These are phyloP conservation scores for Operophtera brumata DNA, from an alignment of 2,888 invertebrate species.

Conservation along the genomic window DNA sequence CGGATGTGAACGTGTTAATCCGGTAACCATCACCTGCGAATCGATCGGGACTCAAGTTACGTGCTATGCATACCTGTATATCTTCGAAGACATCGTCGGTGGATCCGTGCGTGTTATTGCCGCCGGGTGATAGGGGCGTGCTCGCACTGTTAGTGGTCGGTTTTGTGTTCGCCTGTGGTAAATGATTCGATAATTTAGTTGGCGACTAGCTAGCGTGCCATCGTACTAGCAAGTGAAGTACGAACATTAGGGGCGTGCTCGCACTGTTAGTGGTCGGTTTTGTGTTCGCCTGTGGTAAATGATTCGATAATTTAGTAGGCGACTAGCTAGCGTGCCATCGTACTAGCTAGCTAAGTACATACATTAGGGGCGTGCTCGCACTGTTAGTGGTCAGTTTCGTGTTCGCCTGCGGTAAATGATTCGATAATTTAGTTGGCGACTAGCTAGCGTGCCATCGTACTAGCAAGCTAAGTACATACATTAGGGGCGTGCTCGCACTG, in stretches of 20 bases:
- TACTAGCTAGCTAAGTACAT: conserved; percentile 36
- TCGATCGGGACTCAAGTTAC: conserved; percentile 35
- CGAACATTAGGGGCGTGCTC: conserved; percentile 69
- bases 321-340: conserved; percentile 14
- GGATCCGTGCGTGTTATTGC: conserved; percentile 69
- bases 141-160: conserved; percentile 70
- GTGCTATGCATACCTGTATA: conserved; percentile 64
- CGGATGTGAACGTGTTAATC: conserved; percentile 78
- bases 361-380: conserved; percentile 70
- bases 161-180: conserved; percentile 63
- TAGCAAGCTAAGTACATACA: no score
- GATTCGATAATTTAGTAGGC: conserved; percentile 32
- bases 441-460: no score
- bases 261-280: conserved; percentile 72
- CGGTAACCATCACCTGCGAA: conserved; percentile 69
- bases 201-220: conserved; percentile 18
- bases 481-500: conserved; percentile 72
- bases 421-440: conserved; percentile 26
- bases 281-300: conserved; percentile 58
- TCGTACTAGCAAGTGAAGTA: conserved; percentile 19
- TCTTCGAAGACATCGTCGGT: conserved; percentile 76
- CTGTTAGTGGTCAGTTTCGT: conserved; percentile 70
- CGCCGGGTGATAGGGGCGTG: conserved; percentile 69
- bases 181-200: conserved; percentile 36
- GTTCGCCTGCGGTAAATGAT: conserved; percentile 56